These are phyloP conservation scores for Corticium candelabrum DNA, from an alignment of 37 sponge, comb jelly and placozoan genomes.

Conservation along the genomic window DNA sequence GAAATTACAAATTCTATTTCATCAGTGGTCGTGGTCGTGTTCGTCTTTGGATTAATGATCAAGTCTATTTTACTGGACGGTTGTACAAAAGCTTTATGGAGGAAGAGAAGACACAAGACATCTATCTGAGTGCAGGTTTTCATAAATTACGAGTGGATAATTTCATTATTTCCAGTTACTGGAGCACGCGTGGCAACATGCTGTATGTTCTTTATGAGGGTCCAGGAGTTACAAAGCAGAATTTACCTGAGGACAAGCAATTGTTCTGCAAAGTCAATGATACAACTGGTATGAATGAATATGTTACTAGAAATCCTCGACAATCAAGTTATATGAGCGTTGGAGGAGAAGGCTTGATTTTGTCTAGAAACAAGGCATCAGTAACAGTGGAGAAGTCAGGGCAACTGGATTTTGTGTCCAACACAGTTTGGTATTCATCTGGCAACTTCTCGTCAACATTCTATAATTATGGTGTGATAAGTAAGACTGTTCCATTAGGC, in stretches of 20 bases:
- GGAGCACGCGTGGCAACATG: not conserved
- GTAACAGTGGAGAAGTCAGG: not conserved
- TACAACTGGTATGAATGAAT: not conserved
- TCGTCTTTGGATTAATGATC: slow-evolving; percentile 5
- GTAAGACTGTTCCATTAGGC: not conserved
- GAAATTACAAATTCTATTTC: not conserved
- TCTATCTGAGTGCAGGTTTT: not conserved
- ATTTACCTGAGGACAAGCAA: not conserved
- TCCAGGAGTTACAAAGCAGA: not conserved
- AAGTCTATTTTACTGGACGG: too few species aligned
- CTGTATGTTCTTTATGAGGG: not conserved
- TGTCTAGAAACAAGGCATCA: not conserved
- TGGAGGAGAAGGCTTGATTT: not conserved
- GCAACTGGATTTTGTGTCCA: not conserved
- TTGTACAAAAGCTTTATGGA: too few species aligned
- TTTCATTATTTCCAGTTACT: not conserved
- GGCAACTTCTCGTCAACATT: not conserved
- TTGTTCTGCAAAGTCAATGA: not conserved
- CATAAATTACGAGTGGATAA: not conserved
- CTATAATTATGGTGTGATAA: not conserved
- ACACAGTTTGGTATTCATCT: not conserved
- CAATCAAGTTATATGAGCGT: not conserved
- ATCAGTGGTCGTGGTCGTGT: not conserved
- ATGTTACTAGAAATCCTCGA: too few species aligned
- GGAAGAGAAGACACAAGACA: not conserved